These are phyloP conservation scores for Ammodytes marinus DNA, from an alignment of 2,113 vertebrate species.

Conservation along the genomic window DNA sequence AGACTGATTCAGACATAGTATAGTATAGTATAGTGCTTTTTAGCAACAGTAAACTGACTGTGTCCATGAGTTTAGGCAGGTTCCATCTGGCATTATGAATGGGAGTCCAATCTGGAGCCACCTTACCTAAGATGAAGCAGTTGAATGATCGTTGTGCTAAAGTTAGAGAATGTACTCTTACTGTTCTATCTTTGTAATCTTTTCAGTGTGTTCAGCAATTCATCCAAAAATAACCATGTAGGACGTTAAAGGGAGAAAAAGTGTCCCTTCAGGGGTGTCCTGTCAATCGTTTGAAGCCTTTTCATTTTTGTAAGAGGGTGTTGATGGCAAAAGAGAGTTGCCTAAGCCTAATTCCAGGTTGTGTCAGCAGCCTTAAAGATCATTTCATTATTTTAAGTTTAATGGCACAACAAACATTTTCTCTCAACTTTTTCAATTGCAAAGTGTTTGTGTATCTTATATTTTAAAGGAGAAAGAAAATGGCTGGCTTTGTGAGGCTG, in stretches of 20 bases:
- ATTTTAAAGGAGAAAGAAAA: too few species aligned
- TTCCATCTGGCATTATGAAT: neutral
- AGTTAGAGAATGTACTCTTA: neutral
- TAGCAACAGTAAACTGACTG: neutral
- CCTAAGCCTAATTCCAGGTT: neutral
- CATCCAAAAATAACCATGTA: neutral
- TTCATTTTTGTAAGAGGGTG: neutral
- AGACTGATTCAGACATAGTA: neutral
- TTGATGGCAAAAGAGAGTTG: neutral
- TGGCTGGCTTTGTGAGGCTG: too few species aligned
- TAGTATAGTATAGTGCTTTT: neutral
- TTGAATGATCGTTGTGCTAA: neutral
- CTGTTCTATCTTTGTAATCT: neutral
- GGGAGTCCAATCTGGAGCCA: neutral
- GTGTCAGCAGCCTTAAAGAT: too few species aligned
- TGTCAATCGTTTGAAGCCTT: neutral
- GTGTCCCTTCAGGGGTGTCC: neutral
- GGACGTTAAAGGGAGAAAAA: neutral
- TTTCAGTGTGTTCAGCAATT: neutral
- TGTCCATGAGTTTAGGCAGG: neutral
- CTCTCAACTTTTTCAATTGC: too few species aligned
- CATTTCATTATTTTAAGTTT: too few species aligned
- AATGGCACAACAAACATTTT: too few species aligned
- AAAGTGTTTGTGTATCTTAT: too few species aligned
- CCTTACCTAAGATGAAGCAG: too few species aligned